Base-by-base conservation (phyloP, 2,797 vertebrate genomes). In the Enteromius argenteus region DNA sequence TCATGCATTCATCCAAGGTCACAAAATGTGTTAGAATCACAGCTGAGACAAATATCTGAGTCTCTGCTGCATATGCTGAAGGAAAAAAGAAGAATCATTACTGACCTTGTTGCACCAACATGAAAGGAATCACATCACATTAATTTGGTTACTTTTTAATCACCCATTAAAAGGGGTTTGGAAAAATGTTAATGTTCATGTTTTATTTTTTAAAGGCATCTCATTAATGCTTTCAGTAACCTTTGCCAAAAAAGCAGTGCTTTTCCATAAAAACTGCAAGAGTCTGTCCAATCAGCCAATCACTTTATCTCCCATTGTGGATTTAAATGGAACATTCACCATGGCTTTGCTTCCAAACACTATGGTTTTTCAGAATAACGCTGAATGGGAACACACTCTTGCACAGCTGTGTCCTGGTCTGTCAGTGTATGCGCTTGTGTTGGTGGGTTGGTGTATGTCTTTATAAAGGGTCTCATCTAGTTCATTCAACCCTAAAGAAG, bases 321-420 rank as follows among this genome's bases (percentile, higher is more conserved):
- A 75, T 56, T 74, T 78, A 72, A 84, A 82, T 78, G 84, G 84
- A 86, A 82, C 66, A 53, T 81, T 81, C 72, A 32, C 21, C n/a
- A 69, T 72, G 84, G 64, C 68, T 86, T 72, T 82, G 73, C 75
- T 44, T 77, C 53, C 56, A 62, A 77, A 78, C 67, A 72, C 42
- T 11, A 2, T 76, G 64, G 42, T 76, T 72, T 78, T 32, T 78
- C 13, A 71, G 67, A 81, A 82, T 5, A 81, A 51, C 64, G 15
- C 67, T 81, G 72, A 81, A 53, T 69, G 62, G 74, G n/a, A 49
- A 82, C 64, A 53, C 37, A 56, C 62, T 77, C 37, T 80, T 76
- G 44, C 60, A 68, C 84, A 81, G 79, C 79, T 85, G 79, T 53
- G 80, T 69, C 79, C 72, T 81, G 73, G 39, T 51, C 74, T 81